phyloP scores from a whole-genome alignment of 1,140 invertebrate species.

The Protaetia brevitarsis region DNA sequence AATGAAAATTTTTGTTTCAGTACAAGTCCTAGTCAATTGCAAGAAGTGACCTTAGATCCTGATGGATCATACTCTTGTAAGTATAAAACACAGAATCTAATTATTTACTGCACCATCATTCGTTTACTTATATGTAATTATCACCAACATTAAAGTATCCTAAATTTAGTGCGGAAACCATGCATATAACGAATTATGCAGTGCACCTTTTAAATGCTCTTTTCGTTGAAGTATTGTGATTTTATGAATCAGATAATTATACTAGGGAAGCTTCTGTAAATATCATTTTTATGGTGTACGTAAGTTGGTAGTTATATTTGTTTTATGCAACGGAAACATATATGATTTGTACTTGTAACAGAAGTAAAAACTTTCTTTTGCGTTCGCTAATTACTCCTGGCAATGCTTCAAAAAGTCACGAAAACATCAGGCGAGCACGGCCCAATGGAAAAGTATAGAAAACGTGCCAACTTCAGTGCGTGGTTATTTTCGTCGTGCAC shows the following conservation, averaged over 20 bases:
- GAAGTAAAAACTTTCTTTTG: not conserved
- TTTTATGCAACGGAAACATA: not conserved
- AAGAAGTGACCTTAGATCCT: slow-evolving; percentile 54
- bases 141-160: too few relatives aligned
- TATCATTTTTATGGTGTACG: not conserved
- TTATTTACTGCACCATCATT: not conserved
- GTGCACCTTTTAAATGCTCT: not conserved
- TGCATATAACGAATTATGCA: not conserved
- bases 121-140: too few relatives aligned
- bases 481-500: not conserved
- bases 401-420: not conserved
- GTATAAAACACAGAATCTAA: slow-evolving; percentile 23
- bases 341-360: not conserved
- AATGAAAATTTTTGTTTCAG: slow-evolving; percentile 47
- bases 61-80: slow-evolving; percentile 42
- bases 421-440: not conserved
- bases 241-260: too few relatives aligned
- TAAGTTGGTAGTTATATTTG: not conserved
- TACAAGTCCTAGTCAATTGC: slow-evolving; percentile 53
- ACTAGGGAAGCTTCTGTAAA: not conserved
- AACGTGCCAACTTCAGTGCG: not conserved
- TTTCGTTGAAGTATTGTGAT: too few relatives aligned
- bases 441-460: not conserved
- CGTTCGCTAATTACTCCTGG: slow-evolving; percentile 10
- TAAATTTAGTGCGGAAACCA: too few relatives aligned